These are phyloP conservation scores for Aproaerema taeniolella DNA, from an alignment of 2,888 invertebrate genomes.

Conservation along the genomic window DNA sequence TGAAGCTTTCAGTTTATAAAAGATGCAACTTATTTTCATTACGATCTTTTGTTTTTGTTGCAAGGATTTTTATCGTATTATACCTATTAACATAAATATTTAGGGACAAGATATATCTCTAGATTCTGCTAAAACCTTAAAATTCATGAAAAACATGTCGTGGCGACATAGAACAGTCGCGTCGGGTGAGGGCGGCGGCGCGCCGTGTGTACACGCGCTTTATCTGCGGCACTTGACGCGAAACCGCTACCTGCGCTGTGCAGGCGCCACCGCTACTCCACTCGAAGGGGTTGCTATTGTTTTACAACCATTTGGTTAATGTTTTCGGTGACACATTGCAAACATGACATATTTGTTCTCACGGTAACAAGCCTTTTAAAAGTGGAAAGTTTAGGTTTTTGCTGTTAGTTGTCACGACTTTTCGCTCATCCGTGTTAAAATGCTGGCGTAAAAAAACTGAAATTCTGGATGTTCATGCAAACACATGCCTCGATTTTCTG, in stretches of 20 bases:
- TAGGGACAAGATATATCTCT: too few species aligned
- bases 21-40: too few species aligned
- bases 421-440: constrained; percentile 9
- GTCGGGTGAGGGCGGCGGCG: constrained; percentile 24
- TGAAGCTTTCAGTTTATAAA: too few species aligned
- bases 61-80: too few species aligned
- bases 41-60: too few species aligned
- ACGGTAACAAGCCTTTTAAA: background rate
- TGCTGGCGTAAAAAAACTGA: constrained; percentile 9
- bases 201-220: constrained; percentile 27
- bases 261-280: constrained; percentile 46
- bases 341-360: constrained; percentile 1
- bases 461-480: constrained; percentile 18
- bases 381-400: background rate
- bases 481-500: constrained; percentile 26
- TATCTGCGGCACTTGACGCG: constrained; percentile 46
- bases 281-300: constrained; percentile 48
- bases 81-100: too few species aligned
- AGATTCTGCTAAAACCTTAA: too few species aligned
- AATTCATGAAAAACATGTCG: too few species aligned
- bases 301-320: constrained; percentile 27
- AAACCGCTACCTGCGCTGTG: constrained; percentile 48
- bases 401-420: background rate
- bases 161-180: constrained; percentile 35
- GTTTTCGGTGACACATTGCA: constrained; percentile 17